Evolutionary conservation across 2,113 vertebrate genomes (phyloP).

Genomic region (Excalfactoria chinensis): DNA sequence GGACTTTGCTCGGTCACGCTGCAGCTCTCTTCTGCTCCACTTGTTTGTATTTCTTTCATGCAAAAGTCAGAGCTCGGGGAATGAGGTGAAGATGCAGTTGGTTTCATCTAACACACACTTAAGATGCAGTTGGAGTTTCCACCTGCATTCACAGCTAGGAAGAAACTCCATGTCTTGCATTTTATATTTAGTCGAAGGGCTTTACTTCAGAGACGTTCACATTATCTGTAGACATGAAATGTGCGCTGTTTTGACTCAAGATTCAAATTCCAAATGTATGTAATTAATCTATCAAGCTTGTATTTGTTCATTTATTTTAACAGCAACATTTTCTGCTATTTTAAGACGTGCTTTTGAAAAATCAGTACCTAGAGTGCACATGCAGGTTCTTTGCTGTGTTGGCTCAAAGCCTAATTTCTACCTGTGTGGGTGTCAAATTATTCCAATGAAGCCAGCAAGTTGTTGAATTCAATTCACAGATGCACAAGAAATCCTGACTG

Average conservation of each 20-base stretch:
- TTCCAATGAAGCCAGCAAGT: conserved; percentile 35
- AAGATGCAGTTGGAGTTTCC: background rate
- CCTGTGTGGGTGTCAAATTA: conserved; percentile 13
- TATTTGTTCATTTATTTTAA: background rate
- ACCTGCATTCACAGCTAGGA: background rate
- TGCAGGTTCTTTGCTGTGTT: background rate
- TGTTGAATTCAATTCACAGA: background rate
- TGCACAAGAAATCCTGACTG: background rate
- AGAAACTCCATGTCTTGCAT: background rate
- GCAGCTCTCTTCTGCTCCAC: background rate
- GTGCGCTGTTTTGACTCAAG: background rate
- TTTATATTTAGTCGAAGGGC: conserved; percentile 11
- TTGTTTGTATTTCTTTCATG: background rate
- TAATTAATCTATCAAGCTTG: conserved; percentile 35
- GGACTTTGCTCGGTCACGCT: background rate
- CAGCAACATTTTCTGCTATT: conserved; percentile 26
- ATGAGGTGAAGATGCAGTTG: background rate
- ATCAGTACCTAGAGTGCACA: background rate
- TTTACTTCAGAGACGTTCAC: background rate
- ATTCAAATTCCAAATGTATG: conserved; percentile 10
- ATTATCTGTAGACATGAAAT: conserved; percentile 14
- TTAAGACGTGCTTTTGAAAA: conserved; percentile 19
- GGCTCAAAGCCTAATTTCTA: conserved; percentile 6
- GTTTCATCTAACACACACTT: background rate
- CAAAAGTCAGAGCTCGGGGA: background rate